Evolutionary conservation across 2,113 vertebrate species (phyloP).

Genomic region (Eulacestoma nigropectus): DNA sequence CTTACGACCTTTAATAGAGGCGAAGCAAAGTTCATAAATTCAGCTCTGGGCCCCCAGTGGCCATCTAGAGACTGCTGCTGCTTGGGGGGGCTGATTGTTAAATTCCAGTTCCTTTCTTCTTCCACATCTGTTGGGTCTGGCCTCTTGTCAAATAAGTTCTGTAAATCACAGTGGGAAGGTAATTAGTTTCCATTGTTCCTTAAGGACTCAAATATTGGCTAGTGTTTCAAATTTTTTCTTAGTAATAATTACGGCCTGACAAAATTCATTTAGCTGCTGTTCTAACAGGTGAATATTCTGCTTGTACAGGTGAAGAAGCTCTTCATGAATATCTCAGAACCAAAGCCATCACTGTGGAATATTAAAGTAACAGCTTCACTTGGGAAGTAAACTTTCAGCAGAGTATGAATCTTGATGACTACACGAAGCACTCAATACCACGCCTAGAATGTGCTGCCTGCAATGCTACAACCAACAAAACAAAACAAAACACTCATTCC

Average conservation of each 20-base stretch:
- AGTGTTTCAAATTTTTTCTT: not conserved
- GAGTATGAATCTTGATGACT: not conserved
- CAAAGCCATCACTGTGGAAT: slow-evolving; percentile 95
- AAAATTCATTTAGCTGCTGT: not conserved
- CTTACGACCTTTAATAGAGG: not conserved
- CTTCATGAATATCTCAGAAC: slow-evolving; percentile 94
- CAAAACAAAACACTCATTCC: not conserved
- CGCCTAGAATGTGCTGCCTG: not conserved
- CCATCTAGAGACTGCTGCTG: not conserved
- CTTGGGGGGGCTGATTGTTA: not conserved
- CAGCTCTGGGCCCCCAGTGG: not conserved
- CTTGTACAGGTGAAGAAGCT: slow-evolving; percentile 87
- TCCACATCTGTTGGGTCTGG: not conserved
- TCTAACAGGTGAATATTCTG: slow-evolving; percentile 6
- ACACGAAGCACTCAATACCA: not conserved
- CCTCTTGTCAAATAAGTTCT: not conserved
- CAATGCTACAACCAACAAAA: not conserved
- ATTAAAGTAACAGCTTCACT: slow-evolving; percentile 65
- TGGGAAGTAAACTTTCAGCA: not conserved
- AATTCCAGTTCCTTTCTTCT: not conserved
- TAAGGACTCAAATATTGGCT: not conserved
- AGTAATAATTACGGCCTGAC: not conserved
- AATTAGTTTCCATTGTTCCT: not conserved
- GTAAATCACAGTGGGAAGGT: not conserved
- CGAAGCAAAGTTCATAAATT: not conserved